Evolutionary conservation across 1,140 invertebrate genomes (phyloP).

Genomic region (Drosophila pachea): DNA sequence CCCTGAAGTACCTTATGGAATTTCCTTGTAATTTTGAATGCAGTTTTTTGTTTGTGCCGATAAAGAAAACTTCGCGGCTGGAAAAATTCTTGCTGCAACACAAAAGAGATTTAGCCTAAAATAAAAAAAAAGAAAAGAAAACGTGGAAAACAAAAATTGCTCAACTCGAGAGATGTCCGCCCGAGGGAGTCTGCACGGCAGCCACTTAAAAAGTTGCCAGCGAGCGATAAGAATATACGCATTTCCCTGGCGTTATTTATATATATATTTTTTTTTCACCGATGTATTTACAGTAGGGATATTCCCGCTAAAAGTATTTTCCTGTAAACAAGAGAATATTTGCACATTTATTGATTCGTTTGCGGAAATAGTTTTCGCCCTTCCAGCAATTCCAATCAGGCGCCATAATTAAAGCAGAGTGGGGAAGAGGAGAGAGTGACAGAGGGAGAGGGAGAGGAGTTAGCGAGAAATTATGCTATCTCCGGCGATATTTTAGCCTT

Average conservation of each 20-base stretch:
- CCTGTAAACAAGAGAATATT: not conserved
- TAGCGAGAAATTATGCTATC: constrained; percentile 37
- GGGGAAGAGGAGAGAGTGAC: not conserved
- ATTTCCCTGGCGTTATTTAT: not conserved
- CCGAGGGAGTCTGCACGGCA: not conserved
- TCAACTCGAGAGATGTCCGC: not conserved
- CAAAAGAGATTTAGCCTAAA: not conserved
- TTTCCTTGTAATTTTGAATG: not conserved
- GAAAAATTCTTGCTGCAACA: not conserved
- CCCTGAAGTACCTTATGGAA: too few species aligned
- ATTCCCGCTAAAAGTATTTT: not conserved
- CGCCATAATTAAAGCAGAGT: constrained; percentile 46
- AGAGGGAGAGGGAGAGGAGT: too few species aligned
- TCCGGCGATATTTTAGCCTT: constrained; percentile 29
- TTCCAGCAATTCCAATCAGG: constrained; percentile 2
- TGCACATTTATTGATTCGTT: not conserved
- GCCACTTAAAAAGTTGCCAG: not conserved
- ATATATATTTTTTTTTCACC: not conserved
- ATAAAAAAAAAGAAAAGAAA: not conserved
- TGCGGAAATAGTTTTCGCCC: not conserved
- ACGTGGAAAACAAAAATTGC: not conserved
- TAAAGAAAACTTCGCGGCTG: too few species aligned
- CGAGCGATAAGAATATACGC: not conserved
- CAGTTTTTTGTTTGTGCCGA: not conserved
- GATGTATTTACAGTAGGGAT: not conserved